Conservation (phyloP, 2,797 vertebrate genomes). For the Hemibagrus guttatus region DNA sequence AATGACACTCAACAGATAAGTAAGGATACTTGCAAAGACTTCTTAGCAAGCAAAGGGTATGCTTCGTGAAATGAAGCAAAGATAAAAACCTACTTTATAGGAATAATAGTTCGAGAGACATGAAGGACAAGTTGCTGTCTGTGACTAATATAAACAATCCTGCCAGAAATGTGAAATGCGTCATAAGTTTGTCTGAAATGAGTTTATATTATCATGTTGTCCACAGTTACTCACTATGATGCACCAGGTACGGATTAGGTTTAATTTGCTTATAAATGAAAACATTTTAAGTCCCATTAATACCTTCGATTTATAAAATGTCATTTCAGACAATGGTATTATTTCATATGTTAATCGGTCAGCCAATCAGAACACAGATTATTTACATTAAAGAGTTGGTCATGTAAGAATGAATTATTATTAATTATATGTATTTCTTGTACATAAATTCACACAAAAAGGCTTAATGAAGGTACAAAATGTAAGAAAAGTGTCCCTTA, state of each 20-base stretch:
- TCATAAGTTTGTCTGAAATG: not conserved
- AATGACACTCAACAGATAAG: not conserved
- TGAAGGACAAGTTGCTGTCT: not conserved
- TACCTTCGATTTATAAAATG: not conserved
- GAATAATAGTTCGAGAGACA: too few species aligned
- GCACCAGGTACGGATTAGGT: not conserved
- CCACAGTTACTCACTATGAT: not conserved
- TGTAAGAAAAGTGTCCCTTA: not conserved
- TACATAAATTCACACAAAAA: not conserved
- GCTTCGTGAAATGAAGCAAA: not conserved
- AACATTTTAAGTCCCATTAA: not conserved
- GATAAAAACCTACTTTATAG: not conserved
- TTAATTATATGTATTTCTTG: too few species aligned
- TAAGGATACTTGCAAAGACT: not conserved
- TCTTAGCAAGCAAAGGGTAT: not conserved
- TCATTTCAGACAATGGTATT: too few species aligned
- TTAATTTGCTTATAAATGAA: not conserved
- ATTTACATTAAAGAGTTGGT: not conserved
- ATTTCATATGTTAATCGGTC: not conserved
- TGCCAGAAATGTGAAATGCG: not conserved
- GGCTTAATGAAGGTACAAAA: not conserved
- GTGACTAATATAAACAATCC: not conserved
- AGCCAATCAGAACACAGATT: not conserved
- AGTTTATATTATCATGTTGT: not conserved
- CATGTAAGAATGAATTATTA: too few species aligned